Percentiles rank a stretch among this genome's conserved stretches.
Evolutionary conservation across 1,140 invertebrate species (phyloP).

Genomic region (Oryzaephilus surinamensis): DNA sequence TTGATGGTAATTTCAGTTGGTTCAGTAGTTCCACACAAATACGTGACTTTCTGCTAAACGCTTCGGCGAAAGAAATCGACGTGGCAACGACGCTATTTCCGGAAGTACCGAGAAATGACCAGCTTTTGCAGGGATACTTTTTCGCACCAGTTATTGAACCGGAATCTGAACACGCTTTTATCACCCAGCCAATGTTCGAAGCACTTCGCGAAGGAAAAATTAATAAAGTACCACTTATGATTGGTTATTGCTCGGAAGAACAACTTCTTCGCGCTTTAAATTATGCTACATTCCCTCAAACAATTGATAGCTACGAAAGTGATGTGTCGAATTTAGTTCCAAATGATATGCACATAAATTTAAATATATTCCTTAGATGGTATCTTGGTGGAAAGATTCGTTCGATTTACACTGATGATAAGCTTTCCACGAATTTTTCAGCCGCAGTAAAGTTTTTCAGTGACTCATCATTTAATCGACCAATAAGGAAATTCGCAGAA

Average conservation of each 20-base stretch:
- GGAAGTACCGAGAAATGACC: neutral
- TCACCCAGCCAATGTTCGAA: constrained; percentile 31
- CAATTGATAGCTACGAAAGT: constrained; percentile 1
- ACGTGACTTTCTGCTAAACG: neutral
- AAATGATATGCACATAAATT: neutral
- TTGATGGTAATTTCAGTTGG: constrained; percentile 1
- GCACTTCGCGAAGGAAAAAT: constrained; percentile 32
- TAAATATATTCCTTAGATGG: neutral
- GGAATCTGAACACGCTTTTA: constrained; percentile 27
- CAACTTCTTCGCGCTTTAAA: constrained; percentile 27
- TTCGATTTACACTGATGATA: constrained; percentile 2
- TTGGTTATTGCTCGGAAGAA: constrained; percentile 47
- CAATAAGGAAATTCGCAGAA: constrained; percentile 8
- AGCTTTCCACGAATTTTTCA: neutral
- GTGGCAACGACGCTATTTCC: neutral
- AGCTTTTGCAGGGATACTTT: neutral
- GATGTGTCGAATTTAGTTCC: neutral
- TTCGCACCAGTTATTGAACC: constrained; percentile 13
- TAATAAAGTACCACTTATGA: constrained; percentile 44
- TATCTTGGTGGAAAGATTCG: neutral
- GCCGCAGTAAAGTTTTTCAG: constrained; percentile 9
- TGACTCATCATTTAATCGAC: constrained; percentile 10
- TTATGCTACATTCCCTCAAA: neutral
- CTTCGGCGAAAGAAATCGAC: constrained; percentile 1
- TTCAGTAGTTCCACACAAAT: constrained; percentile 1